phyloP scores from a whole-genome alignment of 2,113 vertebrate species.

The Brienomyrus longianalis region DNA sequence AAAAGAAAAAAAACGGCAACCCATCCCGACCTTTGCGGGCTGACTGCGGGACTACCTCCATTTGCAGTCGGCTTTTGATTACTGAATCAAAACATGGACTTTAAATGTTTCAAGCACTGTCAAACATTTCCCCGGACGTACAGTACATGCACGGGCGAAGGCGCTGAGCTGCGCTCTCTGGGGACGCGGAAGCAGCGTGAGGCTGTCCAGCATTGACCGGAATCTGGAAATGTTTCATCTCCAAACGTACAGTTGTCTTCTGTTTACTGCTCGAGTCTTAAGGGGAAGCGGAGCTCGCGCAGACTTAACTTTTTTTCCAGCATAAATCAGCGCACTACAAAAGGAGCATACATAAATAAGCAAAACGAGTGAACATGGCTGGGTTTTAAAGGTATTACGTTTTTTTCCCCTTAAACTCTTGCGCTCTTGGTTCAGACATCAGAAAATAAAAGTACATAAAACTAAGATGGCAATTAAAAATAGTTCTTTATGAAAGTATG shows the following conservation, averaged over 20 bases:
- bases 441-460: background rate
- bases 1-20: too few species aligned
- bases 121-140: background rate
- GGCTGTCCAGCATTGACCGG: background rate
- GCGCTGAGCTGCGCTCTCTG: constrained; percentile 6
- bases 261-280: background rate
- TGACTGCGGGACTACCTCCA: background rate
- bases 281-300: background rate
- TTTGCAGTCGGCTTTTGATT: background rate
- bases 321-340: background rate
- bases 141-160: background rate
- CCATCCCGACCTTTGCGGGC: too few species aligned
- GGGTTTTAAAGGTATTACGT: background rate
- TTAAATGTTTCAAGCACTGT: background rate
- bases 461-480: background rate
- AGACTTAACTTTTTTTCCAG: background rate
- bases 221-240: background rate
- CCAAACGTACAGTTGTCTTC: background rate
- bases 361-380: background rate
- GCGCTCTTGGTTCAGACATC: background rate
- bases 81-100: background rate
- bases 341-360: background rate
- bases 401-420: background rate
- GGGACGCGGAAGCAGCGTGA: background rate
- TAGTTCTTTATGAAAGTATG: background rate